Evolutionary conservation across 1,140 invertebrate genomes (phyloP).

Genomic region (Bombus breviceps): DNA sequence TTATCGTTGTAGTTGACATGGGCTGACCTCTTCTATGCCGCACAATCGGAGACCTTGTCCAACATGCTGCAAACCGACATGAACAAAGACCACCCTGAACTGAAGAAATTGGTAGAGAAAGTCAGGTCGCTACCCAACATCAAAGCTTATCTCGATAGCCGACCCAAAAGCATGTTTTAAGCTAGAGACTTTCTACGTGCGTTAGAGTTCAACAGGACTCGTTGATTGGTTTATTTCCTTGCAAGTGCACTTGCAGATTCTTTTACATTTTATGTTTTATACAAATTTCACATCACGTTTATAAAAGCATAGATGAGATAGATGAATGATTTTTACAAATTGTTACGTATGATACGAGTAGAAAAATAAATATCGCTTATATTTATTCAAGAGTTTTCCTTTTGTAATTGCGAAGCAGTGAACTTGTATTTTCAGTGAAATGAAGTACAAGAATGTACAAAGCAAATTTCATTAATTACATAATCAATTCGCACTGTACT

Average conservation of each 20-base stretch:
- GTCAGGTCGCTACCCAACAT: conserved; percentile 84
- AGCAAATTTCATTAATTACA: background rate
- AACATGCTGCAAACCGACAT: background rate
- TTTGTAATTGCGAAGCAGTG: background rate
- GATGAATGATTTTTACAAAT: background rate
- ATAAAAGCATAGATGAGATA: background rate
- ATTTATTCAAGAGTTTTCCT: background rate
- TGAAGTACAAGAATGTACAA: background rate
- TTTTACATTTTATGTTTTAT: background rate
- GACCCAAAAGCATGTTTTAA: conserved; percentile 80
- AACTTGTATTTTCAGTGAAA: background rate
- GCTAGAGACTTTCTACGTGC: no score
- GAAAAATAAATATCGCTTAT: conserved; percentile 12
- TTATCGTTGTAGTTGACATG: conserved; percentile 47
- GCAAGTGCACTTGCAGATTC: background rate
- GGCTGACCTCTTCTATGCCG: conserved; percentile 41
- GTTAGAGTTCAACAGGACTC: no score
- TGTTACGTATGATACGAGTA: background rate
- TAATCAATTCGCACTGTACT: background rate
- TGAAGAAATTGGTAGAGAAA: conserved; percentile 68
- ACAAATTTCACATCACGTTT: background rate
- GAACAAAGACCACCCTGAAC: conserved; percentile 29
- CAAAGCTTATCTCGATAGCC: conserved; percentile 86
- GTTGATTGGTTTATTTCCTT: background rate
- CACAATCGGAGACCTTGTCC: background rate